Evolutionary conservation across 1,140 invertebrate genomes (phyloP).

Genomic region (Pseudomyrmex concolor): DNA sequence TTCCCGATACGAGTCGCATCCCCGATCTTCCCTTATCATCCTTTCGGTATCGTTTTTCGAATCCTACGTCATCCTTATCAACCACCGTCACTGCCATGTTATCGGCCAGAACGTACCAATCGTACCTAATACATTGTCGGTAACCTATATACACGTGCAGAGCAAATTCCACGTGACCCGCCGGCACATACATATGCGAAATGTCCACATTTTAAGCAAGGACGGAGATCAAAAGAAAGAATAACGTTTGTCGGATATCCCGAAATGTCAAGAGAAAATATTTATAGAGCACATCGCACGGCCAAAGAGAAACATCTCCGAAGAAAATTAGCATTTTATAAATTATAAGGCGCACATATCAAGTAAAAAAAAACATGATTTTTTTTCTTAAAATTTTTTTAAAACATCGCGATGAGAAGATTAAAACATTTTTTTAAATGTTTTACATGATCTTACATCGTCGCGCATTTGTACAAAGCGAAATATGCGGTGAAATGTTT

Average conservation of each 20-base stretch:
- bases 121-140: conserved; percentile 23
- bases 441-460: too few relatives aligned
- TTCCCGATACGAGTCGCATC: conserved; percentile 23
- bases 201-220: neutral
- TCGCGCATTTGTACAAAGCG: too few relatives aligned
- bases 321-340: neutral
- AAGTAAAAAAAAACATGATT: too few relatives aligned
- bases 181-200: neutral
- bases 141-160: conserved; percentile 1
- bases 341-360: neutral
- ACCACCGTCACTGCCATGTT: conserved; percentile 38
- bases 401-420: too few relatives aligned
- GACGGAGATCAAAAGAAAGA: neutral
- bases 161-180: conserved; percentile 4
- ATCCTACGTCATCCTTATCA: conserved; percentile 60
- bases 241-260: neutral
- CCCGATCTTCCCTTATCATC: conserved; percentile 47
- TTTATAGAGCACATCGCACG: neutral
- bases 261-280: conserved; percentile 1
- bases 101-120: conserved; percentile 49
- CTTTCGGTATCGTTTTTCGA: conserved; percentile 27
- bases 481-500: too few relatives aligned
- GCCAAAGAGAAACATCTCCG: neutral
- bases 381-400: too few relatives aligned
- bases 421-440: too few relatives aligned